Evolutionary conservation across 2,888 invertebrate genomes (phyloP), one percentile per base, ranked within the genome.

Genomic region (Exephanes ischioxanthus): DNA sequence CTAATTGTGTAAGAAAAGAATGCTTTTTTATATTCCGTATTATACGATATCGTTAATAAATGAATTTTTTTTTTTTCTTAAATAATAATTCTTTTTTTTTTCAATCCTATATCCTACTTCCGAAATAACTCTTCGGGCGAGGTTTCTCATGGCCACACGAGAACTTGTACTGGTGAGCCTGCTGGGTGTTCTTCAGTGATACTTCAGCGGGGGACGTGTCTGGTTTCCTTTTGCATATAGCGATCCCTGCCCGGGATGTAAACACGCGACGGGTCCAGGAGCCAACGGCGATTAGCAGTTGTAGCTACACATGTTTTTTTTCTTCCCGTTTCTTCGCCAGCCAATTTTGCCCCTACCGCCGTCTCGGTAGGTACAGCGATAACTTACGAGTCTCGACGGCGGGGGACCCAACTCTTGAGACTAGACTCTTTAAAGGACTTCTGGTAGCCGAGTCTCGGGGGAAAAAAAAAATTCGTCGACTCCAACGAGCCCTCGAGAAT

Each of bases 251-350:
- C 33, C 53, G 67, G 53, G 14, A 80, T 72, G 83, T 86, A 86
- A 80, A 83, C 86, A 86, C 80, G 85, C 66, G 80, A 51, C 82
- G 41, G 33, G 30, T 73, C 68, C 83, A 48, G 83, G 86, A 86
- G 86, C 80, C 80, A 80, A 26, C 48, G 66, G 75, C 82, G 80
- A 86, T 86, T 85, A 80, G 73, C 79, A 82, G 79, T 79, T 80
- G 85, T 82, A 85, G 86, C 86, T 83, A 86, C 86, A 86, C 85
- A 72, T 86, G 86, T 86, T 85, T 83, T 80, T 41, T 63, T 82
- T 83, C 51, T 55, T 37, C 66, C 67, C 53, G 30, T 30, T n/a
- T 14, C 26, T 33, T 67, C 67, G 76, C 55, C 80, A 67, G 55
- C 53, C 61, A 85, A 86, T 75, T 61, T 75, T 61, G 71, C 19